Conservation (phyloP, 2,797 vertebrate species). For the Dendrocincla tyrannina region DNA sequence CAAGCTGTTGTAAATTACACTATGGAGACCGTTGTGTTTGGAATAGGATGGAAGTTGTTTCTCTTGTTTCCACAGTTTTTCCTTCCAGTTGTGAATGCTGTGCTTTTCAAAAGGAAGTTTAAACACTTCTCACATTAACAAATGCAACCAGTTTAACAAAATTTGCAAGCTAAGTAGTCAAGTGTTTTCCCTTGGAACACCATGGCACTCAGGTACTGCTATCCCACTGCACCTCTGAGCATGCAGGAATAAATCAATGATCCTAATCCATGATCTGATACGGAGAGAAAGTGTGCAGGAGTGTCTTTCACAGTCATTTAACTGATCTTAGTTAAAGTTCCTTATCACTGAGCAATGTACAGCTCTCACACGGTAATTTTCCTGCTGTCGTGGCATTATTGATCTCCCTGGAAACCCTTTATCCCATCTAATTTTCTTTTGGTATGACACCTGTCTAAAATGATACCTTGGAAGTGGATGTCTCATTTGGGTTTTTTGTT, state of each 20-base stretch:
- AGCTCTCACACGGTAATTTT: background rate
- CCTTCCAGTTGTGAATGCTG: background rate
- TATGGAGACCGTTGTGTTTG: background rate
- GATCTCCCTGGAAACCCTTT: background rate
- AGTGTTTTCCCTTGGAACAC: background rate
- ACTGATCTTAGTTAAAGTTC: background rate
- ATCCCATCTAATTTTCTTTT: background rate
- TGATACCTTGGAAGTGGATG: background rate
- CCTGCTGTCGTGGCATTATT: background rate
- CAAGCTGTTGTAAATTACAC: background rate
- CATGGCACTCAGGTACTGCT: fast-evolving
- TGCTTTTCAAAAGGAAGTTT: background rate
- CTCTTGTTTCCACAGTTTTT: background rate
- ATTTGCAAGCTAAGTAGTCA: background rate
- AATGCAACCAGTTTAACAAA: background rate
- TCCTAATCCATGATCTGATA: background rate
- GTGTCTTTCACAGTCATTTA: background rate
- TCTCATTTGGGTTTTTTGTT: no score
- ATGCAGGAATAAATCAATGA: background rate
- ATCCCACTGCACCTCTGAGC: background rate
- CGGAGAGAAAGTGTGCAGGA: background rate
- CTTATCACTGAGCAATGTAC: fast-evolving
- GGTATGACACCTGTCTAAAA: background rate
- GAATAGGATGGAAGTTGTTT: background rate
- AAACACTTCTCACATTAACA: background rate